Evolutionary conservation across 2,888 invertebrate genomes (phyloP), one percentile per base, ranked within the genome.

Genomic region (Rhagonycha fulva): DNA sequence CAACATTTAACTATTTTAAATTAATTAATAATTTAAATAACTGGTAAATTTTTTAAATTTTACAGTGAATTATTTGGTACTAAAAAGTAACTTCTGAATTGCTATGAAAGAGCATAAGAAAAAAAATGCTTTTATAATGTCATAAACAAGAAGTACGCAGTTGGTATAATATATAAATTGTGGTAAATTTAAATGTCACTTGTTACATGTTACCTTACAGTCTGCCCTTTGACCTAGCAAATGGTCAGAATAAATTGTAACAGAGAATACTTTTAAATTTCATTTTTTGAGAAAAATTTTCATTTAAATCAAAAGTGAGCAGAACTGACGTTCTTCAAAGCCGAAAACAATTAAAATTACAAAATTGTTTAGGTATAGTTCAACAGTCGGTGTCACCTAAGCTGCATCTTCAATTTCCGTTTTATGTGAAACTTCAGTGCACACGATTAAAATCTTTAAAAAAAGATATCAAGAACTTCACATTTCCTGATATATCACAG

Each of bases 101-200:
- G 7, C n/a, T n/a, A 47, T 9, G n/a, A n/a, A 47, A 47, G n/a
- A n/a, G n/a, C 28, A 28, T 28, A 28, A 28, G 28, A 47, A 47
- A 47, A n/a, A 7, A 47, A 71, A 66, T n/a, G 5, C 26, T 12
- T 66, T 66, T 66, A 66, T 66, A 24, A 66, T 26, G 24, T 7
- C n/a, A 19, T 66, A 66, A 66, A 66, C 63, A 66, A 66, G 12
- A 66, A 66, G 47, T n/a, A 66, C 11, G 68, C 47, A 28, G 68
- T 68, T 67, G 66, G 71, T 74, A 47, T 71, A 19, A 61, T 74
- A 70, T 67, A 75, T 19, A 68, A 70, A 73, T 67, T 76, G 76
- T 68, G 70, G 62, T 74, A 77, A 74, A 68, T 74, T 74, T 78
- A 76, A 78, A 75, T 78, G 76, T 62, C 71, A 78, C 78, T 78